These are phyloP conservation scores for Motacilla alba DNA, from an alignment of 2,113 vertebrate species.

Conservation along the genomic window DNA sequence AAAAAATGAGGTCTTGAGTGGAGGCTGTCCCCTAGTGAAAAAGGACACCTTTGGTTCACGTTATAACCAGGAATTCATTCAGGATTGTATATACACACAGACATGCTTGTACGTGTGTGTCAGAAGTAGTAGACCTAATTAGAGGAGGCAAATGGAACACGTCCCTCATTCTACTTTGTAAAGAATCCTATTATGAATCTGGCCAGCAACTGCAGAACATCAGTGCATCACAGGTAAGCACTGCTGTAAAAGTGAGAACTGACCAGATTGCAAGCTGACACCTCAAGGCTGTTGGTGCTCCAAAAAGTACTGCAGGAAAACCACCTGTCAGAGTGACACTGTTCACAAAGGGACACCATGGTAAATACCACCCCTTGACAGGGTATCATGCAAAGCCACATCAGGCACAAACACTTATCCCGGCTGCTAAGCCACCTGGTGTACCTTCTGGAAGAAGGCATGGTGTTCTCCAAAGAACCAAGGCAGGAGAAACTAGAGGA, in stretches of 20 bases:
- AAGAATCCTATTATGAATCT: neutral
- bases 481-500: neutral
- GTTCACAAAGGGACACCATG: neutral
- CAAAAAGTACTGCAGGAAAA: neutral
- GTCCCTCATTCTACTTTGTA: neutral
- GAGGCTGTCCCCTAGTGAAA: neutral
- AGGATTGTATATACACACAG: rapidly evolving
- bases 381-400: neutral
- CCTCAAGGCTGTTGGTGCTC: neutral
- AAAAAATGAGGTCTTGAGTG: neutral
- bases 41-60: neutral
- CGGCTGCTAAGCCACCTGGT: neutral
- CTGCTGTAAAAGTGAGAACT: neutral
- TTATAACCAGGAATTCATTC: neutral
- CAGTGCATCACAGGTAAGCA: neutral
- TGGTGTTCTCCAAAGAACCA: neutral
- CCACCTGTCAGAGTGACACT: neutral
- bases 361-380: neutral
- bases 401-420: neutral
- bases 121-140: neutral
- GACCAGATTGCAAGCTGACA: neutral
- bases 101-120: neutral
- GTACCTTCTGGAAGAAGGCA: neutral
- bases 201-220: neutral
- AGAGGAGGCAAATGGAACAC: neutral